Conservation (phyloP, 2,888 invertebrate genomes). For the Celastrina argiolus region DNA sequence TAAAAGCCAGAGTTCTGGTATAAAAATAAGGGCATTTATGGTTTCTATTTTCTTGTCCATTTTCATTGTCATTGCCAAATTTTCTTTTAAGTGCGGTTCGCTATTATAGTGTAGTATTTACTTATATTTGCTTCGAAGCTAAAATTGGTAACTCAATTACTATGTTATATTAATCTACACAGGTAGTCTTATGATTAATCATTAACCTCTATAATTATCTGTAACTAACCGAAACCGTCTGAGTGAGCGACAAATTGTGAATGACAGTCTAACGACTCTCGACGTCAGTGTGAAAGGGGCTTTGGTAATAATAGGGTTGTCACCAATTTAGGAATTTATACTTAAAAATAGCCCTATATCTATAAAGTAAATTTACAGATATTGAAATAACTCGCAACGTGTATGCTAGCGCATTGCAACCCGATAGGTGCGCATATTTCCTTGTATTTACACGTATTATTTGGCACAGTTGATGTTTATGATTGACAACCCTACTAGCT, state of each 20-base stretch:
- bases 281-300: constrained; percentile 1
- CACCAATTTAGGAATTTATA: background rate
- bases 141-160: background rate
- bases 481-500: background rate
- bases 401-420: background rate
- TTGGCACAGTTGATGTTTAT: background rate
- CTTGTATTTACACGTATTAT: background rate
- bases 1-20: too few species aligned
- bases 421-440: background rate
- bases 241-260: constrained; percentile 18
- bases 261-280: constrained; percentile 20
- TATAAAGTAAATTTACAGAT: background rate
- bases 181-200: background rate
- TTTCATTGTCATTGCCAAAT: too few species aligned
- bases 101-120: too few species aligned
- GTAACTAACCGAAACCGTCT: background rate
- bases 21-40: too few species aligned
- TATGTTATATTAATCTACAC: background rate
- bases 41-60: too few species aligned
- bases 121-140: too few species aligned
- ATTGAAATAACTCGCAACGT: background rate
- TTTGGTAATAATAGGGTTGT: background rate
- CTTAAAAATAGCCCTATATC: background rate
- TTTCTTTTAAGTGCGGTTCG: too few species aligned
- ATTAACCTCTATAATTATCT: background rate